phyloP scores from a whole-genome alignment of 1,140 invertebrate genomes.

The Macrotrachela quadricornifera region DNA sequence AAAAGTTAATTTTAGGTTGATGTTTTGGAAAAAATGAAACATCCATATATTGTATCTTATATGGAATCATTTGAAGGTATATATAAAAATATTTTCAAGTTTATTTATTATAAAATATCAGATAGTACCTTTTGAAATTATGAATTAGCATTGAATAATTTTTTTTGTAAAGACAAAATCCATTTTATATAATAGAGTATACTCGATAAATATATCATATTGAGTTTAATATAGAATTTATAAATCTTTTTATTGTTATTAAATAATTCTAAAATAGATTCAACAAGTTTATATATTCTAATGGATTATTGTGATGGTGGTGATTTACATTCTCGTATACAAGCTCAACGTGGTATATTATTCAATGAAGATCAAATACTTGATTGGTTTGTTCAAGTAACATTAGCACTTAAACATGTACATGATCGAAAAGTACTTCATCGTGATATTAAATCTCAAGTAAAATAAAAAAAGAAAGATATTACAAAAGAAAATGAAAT shows the following conservation, averaged over 20 bases:
- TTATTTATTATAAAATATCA: no score
- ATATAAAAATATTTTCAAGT: neutral
- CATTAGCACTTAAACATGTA: constrained; percentile 34
- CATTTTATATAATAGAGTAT: no score
- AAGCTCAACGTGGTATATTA: neutral
- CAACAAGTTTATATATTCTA: constrained; percentile 33
- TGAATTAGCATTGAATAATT: no score
- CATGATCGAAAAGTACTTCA: constrained; percentile 37
- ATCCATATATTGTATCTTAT: constrained; percentile 36
- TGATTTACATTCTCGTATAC: constrained; percentile 22
- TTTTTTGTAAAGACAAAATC: no score
- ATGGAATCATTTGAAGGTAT: constrained; percentile 33
- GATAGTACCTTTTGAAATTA: no score
- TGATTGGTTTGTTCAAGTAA: constrained; percentile 36
- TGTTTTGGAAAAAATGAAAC: constrained; percentile 32
- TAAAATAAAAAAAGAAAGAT: constrained; percentile 6
- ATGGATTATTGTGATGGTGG: constrained; percentile 40
- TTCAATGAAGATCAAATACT: constrained; percentile 17
- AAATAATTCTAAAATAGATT: no score
- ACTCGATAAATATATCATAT: no score
- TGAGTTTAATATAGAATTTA: no score
- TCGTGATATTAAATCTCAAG: constrained; percentile 37
- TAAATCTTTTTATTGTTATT: no score
- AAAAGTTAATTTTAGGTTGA: no score
- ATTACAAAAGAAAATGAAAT: neutral